Evolutionary conservation across 1,140 invertebrate genomes (phyloP).

Genomic region (Varroa destructor): DNA sequence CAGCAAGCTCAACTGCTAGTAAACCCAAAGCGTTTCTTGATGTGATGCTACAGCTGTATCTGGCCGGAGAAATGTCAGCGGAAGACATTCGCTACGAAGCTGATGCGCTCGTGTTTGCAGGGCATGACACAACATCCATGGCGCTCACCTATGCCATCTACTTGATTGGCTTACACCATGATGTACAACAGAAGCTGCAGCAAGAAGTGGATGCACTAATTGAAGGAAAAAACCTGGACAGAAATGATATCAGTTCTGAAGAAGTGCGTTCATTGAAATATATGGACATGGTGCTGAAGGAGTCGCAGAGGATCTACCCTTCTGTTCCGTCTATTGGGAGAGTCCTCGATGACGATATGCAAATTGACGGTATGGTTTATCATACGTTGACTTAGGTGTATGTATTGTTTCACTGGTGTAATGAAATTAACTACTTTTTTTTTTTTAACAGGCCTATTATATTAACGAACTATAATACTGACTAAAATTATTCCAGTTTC

Average conservation of each 20-base stretch:
- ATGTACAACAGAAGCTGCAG: conserved; percentile 59
- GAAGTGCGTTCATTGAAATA: conserved; percentile 56
- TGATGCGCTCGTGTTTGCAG: conserved; percentile 40
- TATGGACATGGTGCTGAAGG: conserved; percentile 50
- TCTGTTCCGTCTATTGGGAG: conserved; percentile 29
- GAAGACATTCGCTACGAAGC: conserved; percentile 76
- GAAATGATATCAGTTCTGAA: conserved; percentile 46
- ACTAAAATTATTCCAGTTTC: too few relatives aligned
- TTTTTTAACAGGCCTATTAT: too few relatives aligned
- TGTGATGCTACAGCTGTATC: conserved; percentile 54
- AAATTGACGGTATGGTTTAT: conserved; percentile 33
- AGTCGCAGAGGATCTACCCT: conserved; percentile 39
- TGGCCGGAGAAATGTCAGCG: conserved; percentile 52
- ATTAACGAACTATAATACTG: too few relatives aligned
- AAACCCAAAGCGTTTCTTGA: conserved; percentile 56
- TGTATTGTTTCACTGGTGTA: too few relatives aligned
- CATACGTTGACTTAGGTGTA: too few relatives aligned
- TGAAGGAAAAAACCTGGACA: conserved; percentile 40
- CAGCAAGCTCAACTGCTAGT: conserved; percentile 50
- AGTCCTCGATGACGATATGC: conserved; percentile 35
- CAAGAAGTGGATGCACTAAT: conserved; percentile 46
- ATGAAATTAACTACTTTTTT: too few relatives aligned
- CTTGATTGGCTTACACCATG: conserved; percentile 50
- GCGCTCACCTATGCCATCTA: conserved; percentile 50
- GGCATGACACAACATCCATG: conserved; percentile 45